phyloP scores from a whole-genome alignment of 2,797 vertebrate genomes.

The Semotilus atromaculatus region DNA sequence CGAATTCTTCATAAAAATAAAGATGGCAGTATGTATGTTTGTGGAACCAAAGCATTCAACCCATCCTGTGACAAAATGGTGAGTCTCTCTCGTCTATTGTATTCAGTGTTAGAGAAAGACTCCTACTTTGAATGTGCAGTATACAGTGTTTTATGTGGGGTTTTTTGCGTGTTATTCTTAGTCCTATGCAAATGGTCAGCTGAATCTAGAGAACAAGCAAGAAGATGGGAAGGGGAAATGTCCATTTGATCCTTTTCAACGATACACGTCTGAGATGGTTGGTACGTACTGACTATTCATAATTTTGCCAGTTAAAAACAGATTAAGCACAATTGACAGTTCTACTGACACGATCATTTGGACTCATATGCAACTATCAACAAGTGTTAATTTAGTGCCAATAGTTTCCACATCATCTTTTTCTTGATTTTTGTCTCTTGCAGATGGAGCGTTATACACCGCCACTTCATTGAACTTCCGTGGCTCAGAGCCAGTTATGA shows the following conservation, averaged over 20 bases:
- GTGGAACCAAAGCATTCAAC: slow-evolving; percentile 83
- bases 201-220: slow-evolving; percentile 68
- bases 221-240: slow-evolving; percentile 83
- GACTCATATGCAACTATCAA: background rate
- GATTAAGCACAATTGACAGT: background rate
- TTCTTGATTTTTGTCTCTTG: background rate
- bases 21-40: slow-evolving; percentile 76
- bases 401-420: background rate
- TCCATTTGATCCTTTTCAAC: slow-evolving; percentile 82
- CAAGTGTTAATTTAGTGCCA: background rate
- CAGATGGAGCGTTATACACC: slow-evolving; percentile 80
- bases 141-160: background rate
- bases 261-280: slow-evolving; percentile 77
- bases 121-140: background rate
- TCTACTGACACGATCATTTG: background rate
- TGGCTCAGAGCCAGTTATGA: slow-evolving; percentile 78
- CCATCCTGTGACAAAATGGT: slow-evolving; percentile 82
- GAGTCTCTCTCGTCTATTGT: slow-evolving; percentile 55
- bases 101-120: background rate
- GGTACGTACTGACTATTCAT: slow-evolving; percentile 69
- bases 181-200: slow-evolving; percentile 68
- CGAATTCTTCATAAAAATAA: slow-evolving; percentile 74
- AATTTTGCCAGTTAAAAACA: background rate
- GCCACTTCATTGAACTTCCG: slow-evolving; percentile 86
- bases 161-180: slow-evolving; percentile 59